A percentile compares a stretch with the other conserved stretches of the same genome.
Evolutionary conservation across 2,113 vertebrate species (phyloP).

Genomic region (Brienomyrus brachyistius): DNA sequence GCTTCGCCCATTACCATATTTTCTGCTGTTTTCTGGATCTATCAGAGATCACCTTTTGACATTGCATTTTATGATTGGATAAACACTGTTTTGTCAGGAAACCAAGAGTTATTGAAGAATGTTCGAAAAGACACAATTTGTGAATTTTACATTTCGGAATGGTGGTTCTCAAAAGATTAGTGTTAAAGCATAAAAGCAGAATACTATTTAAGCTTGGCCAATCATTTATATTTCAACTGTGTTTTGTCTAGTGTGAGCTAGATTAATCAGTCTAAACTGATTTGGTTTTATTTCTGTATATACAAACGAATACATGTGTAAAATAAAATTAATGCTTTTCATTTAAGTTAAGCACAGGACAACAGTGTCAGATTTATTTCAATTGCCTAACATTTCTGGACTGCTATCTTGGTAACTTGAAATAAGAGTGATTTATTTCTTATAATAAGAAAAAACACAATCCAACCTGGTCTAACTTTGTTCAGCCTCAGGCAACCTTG

Average conservation of each 20-base stretch:
- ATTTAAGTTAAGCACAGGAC: neutral
- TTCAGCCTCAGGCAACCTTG: neutral
- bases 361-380: neutral
- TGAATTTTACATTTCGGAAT: neutral
- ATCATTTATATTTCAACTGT: neutral
- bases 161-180: neutral
- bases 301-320: neutral
- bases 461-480: neutral
- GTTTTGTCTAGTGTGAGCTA: neutral
- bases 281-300: neutral
- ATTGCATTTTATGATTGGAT: neutral
- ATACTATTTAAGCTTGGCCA: neutral
- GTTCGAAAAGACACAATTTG: neutral
- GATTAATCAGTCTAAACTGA: neutral
- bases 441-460: neutral
- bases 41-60: neutral
- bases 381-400: neutral
- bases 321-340: neutral
- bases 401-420: neutral
- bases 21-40: neutral
- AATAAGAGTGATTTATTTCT: neutral
- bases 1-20: neutral
- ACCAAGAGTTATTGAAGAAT: neutral
- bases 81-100: neutral
- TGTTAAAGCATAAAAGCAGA: neutral